phyloP scores from a whole-genome alignment of 2,888 invertebrate species.

The Byasa hedistus region DNA sequence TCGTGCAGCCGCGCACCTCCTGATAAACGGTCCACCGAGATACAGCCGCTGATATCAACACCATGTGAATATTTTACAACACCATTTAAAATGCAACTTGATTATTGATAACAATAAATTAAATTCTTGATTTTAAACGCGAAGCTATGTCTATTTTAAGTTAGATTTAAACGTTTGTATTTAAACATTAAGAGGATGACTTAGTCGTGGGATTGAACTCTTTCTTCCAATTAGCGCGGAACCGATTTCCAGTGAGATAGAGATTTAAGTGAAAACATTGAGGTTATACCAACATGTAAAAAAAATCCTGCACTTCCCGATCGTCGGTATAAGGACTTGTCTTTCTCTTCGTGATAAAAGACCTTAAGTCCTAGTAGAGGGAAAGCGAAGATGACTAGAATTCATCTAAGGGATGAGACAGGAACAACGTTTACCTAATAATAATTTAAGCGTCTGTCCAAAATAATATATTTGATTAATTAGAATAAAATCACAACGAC shows the following conservation, averaged over 20 bases:
- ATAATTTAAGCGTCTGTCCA: not conserved
- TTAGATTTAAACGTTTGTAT: not conserved
- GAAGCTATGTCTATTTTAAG: conserved; percentile 61
- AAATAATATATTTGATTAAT: too few species aligned
- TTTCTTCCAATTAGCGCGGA: too few species aligned
- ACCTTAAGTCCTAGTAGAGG: too few species aligned
- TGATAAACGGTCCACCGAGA: conserved; percentile 54
- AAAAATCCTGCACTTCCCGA: too few species aligned
- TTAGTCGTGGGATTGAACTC: too few species aligned
- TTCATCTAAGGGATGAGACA: not conserved
- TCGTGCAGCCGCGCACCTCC: conserved; percentile 33
- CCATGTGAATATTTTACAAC: conserved; percentile 45
- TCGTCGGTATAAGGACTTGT: too few species aligned
- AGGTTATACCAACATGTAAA: too few species aligned
- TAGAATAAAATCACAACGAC: too few species aligned
- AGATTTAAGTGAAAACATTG: too few species aligned
- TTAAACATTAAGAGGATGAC: not conserved
- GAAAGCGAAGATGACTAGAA: too few species aligned
- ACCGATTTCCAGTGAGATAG: too few species aligned
- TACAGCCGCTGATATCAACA: conserved; percentile 41
- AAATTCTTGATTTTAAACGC: conserved; percentile 47
- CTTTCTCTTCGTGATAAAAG: too few species aligned
- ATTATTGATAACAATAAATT: conserved; percentile 58
- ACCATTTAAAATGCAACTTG: conserved; percentile 53
- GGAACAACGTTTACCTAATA: not conserved